Base-by-base conservation (phyloP, 2,113 vertebrate genomes). In the Ginglymostoma cirratum region DNA sequence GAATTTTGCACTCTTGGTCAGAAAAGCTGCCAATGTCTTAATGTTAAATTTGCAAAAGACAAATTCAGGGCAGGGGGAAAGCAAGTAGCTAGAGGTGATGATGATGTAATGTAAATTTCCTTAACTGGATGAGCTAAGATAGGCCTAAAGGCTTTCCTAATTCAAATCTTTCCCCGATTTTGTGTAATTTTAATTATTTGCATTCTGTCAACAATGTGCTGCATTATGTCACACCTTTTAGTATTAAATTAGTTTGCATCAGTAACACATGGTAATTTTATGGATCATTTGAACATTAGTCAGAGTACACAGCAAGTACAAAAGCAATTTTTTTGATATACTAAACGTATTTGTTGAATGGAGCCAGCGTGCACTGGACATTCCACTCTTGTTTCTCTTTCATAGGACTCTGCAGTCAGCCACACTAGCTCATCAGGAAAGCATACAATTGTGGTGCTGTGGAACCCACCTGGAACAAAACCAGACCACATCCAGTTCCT, bases 391-490 rank as follows among this genome's bases (percentile, higher is more conserved):
- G 2, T 97, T 97, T 96, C 38, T 76, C 42, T 85, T 80, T 96
- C 85, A 38, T 96, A 99, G 98, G 98, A 97, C 83, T 98, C 98
- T 96, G 98, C 98, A 52, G 98, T 99, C 96, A 99, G 98, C 97
- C 98, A 99, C 92, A 98, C 96, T 95, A 97, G 38, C 93, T 94
- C 97, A 87, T 96, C 96, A 17, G 98, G 97, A 95, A 99, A 99
- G 97, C 97, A 96, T 19, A 70, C 97, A 19, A 42, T 99, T 67
- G 96, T 97, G 95, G 98, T 97, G 65, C 97, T 97, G 48, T 99
- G 98, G 98, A 96, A 97, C 67, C 97, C 98, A 96, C 98, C 98
- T 55, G 76, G 83, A 92, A 85, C 95, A 96, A 96, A 97, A 96
- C 98, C 98, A 0, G 95, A 97, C 67, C 97, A n/a, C 19, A 34